Evolutionary conservation across 2,888 invertebrate genomes (phyloP), one percentile per base, ranked within the genome.

Genomic region (Bhutanitis thaidina): DNA sequence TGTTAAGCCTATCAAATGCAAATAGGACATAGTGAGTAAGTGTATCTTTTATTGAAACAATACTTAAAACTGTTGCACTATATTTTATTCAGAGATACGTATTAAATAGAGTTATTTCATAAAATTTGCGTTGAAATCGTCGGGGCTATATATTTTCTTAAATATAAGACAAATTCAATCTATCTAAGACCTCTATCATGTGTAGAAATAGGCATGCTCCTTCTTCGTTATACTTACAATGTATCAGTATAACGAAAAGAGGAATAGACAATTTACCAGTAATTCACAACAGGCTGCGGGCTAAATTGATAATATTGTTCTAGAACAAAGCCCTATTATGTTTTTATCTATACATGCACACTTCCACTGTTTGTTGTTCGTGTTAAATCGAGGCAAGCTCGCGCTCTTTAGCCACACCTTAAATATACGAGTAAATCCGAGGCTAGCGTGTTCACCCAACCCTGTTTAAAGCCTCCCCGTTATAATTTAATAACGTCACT

Each of bases 301-400:
- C 52, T 12, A 55, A 52, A 49, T 52, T 52, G 49, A 49, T 52
- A 49, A 49, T 43, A 55, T 55, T 55, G 52, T 55, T 52, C 49
- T 49, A 34, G 49, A 55, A 55, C 52, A 55, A 55, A 55, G 52
- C 52, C 36, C 52, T 55, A 55, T 55, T 52, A 55, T 49, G 49
- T 55, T 38, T 48, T 49, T 52, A 52, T 52, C 52, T 52, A 43
- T 32, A 45, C 49, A 43, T 47, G 47, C 43, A 52, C 43, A 47
- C 47, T 52, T 34, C 52, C 41, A 51, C 20, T 43, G 52, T 51
- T 50, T 51, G 51, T 46, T 46, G 51, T 52, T 47, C 52, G 47
- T 47, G 52, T 47, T 52, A 47, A 51, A 49, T 25, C 49, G 49
- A 27, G 40, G 35, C 40, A 40, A 25, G 41, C 48, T 20, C 38